Base-by-base conservation (phyloP, 2,113 vertebrate genomes). In the Chiloscyllium plagiosum region DNA sequence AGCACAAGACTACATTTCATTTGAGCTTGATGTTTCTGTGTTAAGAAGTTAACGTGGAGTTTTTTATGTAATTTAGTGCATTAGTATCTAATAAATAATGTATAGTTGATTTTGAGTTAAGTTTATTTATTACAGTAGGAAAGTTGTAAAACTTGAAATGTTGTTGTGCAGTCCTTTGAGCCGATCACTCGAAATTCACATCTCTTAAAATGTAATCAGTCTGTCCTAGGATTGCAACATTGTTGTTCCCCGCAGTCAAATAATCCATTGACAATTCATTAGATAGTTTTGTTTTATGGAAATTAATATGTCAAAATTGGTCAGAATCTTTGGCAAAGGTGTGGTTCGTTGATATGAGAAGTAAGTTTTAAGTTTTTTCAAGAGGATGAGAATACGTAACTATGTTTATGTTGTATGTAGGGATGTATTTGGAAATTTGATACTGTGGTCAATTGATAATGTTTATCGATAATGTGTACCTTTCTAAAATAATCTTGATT, bases 361-460 rank as follows among this genome's bases (percentile, higher is more conserved):
- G n/a, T 66, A 66, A 5, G 3, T 5, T 19, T 90, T 33, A 65
- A 90, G 29, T 90, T 61, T 52, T 13, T 90, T 90, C 52, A 33
- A 56, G 56, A 37, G 37, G 76, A 37, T 1, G 42, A 42, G 19
- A 6, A 33, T 37, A 66, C 37, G 1, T 65, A 65, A 33, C 26
- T 90, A 6, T 56, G 19, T 90, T 90, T 26, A 87, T 26, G 2
- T 66, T 93, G 19, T 19, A 69, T 68, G 20, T 8, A 37, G 17
- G 92, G 65, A 69, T 47, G n/a, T 93, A 93, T 65, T 92, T 26
- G 50, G 86, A 61, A 33, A 61, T 12, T 92, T 95, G 66, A 95
- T 29, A 70, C 15, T 94, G 8, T 68, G 24, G 22, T 47, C 22
- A 29, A 20, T 47, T 95, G 68, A 0, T 70, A 37, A 24, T 89